Conservation (phyloP, 92 coral and sea anemone species). For the Muricea muricata region DNA sequence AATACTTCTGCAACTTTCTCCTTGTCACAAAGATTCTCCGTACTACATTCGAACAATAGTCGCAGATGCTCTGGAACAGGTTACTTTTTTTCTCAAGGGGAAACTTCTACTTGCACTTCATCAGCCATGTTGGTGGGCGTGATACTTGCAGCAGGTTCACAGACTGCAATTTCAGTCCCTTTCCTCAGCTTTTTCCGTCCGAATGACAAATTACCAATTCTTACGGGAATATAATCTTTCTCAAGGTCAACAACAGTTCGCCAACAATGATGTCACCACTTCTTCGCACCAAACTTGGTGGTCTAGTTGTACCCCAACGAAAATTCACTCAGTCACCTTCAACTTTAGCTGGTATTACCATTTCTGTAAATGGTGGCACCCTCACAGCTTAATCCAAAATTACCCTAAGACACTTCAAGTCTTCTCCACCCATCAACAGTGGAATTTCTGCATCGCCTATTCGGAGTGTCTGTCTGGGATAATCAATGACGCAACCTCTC, state of each 20-base stretch:
- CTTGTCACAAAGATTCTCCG: neutral
- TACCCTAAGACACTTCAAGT: conserved; percentile 37
- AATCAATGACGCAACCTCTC: too few species aligned
- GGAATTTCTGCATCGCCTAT: too few species aligned
- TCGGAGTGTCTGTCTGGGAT: too few species aligned
- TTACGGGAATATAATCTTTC: conserved; percentile 35
- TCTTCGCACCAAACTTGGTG: conserved; percentile 4
- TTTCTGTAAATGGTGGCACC: conserved; percentile 43
- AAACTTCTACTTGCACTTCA: neutral
- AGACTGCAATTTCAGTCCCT: neutral
- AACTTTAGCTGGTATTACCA: conserved; percentile 44
- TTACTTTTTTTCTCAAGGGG: neutral
- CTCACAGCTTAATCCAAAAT: conserved; percentile 20
- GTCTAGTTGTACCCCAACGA: conserved; percentile 36
- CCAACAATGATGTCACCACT: conserved; percentile 53
- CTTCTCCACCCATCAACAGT: neutral
- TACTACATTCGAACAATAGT: neutral
- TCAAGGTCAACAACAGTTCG: conserved; percentile 54
- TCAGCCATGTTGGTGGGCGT: neutral
- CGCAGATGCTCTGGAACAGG: neutral
- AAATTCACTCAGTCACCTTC: neutral
- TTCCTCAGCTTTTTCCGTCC: neutral
- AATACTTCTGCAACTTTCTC: neutral
- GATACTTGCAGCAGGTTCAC: neutral
- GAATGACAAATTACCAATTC: conserved; percentile 47